phyloP scores from a whole-genome alignment of 1,140 invertebrate species.

The Drepana arcuata region DNA sequence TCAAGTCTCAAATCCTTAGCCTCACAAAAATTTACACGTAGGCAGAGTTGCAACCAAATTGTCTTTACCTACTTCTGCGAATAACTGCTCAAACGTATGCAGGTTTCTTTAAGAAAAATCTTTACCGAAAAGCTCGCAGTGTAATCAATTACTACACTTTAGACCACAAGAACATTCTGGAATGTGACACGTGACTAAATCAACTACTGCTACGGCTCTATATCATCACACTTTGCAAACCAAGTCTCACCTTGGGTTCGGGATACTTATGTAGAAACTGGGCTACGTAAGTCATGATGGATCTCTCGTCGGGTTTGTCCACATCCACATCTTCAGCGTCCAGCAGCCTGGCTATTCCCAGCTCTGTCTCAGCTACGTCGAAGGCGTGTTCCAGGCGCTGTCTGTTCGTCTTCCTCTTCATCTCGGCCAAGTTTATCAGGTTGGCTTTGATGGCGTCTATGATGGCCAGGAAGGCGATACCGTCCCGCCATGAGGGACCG shows the following conservation, averaged over 20 bases:
- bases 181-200: no score
- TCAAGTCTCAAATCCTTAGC: no score
- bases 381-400: slow-evolving; percentile 94
- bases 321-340: slow-evolving; percentile 99
- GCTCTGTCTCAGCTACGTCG: slow-evolving; percentile 90
- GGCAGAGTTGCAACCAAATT: no score
- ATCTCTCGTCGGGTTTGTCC: slow-evolving; percentile 96
- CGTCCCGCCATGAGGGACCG: slow-evolving; percentile 97
- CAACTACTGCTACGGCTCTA: no score
- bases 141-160: no score
- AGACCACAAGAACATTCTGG: no score
- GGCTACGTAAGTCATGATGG: slow-evolving; percentile 99
- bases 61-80: no score
- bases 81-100: no score
- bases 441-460: slow-evolving; percentile 96
- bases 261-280: slow-evolving; percentile 98
- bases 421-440: slow-evolving; percentile 88
- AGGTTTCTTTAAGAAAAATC: no score
- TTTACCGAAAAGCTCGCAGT: no score
- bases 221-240: no score
- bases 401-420: slow-evolving; percentile 84
- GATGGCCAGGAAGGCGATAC: slow-evolving; percentile 95
- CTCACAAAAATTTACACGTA: no score
- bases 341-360: slow-evolving; percentile 93
- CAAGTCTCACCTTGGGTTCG: slow-evolving; percentile 77